Conservation (phyloP, 2,113 vertebrate genomes). For the Orycteropus afer region DNA sequence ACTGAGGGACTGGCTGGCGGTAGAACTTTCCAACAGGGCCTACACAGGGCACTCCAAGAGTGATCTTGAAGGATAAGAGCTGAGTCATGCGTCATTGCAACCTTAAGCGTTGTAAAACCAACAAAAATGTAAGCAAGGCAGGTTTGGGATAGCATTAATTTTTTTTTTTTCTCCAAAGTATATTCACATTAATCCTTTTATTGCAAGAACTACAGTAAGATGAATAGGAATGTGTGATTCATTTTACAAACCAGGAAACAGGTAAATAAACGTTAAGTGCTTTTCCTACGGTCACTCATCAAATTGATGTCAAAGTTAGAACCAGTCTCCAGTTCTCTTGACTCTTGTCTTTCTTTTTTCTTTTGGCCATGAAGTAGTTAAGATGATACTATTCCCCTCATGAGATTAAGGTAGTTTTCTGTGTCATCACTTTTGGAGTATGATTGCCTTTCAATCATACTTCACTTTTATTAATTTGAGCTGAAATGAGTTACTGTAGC, state of each 20-base stretch:
- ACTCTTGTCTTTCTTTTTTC: background rate
- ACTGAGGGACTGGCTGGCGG: background rate
- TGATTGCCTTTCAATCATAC: background rate
- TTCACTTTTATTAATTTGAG: background rate
- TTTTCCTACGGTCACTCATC: background rate
- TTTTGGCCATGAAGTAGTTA: background rate
- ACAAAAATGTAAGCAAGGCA: background rate
- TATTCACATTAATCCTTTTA: background rate
- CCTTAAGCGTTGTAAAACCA: background rate
- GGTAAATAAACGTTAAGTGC: background rate
- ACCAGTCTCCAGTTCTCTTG: background rate
- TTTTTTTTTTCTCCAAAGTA: background rate
- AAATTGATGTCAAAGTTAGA: background rate
- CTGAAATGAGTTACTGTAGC: background rate
- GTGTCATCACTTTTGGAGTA: background rate
- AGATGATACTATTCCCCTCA: background rate
- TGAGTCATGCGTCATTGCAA: background rate
- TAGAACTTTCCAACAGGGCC: background rate
- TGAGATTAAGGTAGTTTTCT: background rate
- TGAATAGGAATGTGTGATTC: background rate
- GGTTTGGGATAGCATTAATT: background rate
- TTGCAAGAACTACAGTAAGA: constrained; percentile 29
- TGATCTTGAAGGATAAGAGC: background rate
- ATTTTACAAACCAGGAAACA: constrained; percentile 15
- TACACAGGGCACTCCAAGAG: background rate